Evolutionary conservation across 1,140 invertebrate species (phyloP).

Genomic region (Mylabris phalerata): DNA sequence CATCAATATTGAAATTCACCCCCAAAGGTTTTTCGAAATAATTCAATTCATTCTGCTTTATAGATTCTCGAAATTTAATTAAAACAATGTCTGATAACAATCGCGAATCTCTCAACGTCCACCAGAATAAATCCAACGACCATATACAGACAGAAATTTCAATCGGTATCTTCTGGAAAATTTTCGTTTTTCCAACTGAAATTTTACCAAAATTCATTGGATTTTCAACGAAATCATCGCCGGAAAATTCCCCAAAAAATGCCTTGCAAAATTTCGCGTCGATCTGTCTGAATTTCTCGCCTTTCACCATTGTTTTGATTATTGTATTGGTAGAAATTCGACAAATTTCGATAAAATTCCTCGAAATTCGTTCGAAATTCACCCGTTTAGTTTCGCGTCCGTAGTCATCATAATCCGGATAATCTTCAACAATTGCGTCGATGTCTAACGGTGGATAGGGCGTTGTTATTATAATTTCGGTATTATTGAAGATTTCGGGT

Average conservation of each 20-base stretch:
- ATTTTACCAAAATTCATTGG: too few relatives aligned
- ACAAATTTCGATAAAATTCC: conserved; percentile 1
- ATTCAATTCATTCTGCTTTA: neutral
- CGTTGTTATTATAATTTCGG: neutral
- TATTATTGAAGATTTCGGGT: neutral
- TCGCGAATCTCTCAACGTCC: neutral
- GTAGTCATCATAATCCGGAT: conserved; percentile 4
- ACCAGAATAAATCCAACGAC: conserved; percentile 1
- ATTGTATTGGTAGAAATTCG: neutral
- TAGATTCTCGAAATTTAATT: neutral
- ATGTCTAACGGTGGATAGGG: neutral
- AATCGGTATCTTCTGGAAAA: too few relatives aligned
- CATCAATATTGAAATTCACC: too few relatives aligned
- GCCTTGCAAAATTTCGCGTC: too few relatives aligned
- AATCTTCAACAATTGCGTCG: neutral
- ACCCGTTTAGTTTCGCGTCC: neutral
- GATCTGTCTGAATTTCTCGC: neutral
- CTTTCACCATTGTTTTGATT: neutral
- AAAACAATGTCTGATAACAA: neutral
- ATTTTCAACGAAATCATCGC: too few relatives aligned
- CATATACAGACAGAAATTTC: neutral
- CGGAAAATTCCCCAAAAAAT: too few relatives aligned
- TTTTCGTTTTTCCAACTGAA: too few relatives aligned
- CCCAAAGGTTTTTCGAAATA: neutral
- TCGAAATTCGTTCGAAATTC: neutral